These are phyloP conservation scores for Myotis vivesi DNA, from an alignment of 2,797 vertebrate genomes.

Conservation along the genomic window DNA sequence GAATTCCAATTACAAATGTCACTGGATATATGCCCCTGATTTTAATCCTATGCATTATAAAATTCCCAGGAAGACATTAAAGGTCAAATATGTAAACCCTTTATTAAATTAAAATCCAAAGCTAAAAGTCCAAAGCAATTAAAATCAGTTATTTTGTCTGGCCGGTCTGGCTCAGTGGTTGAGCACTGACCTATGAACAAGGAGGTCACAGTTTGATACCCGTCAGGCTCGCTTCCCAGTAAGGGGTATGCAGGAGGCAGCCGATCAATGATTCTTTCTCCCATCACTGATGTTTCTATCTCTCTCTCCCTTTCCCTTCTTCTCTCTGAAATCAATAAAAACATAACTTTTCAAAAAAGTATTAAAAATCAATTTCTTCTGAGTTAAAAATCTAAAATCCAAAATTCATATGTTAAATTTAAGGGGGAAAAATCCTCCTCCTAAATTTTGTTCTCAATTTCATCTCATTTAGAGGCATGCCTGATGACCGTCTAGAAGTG, in stretches of 20 bases:
- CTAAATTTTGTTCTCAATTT: background rate
- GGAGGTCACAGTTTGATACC: too few species aligned
- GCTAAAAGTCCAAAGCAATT: background rate
- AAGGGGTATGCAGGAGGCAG: too few species aligned
- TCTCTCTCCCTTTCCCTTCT: too few species aligned
- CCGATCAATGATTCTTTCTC: too few species aligned
- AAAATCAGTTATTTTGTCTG: background rate
- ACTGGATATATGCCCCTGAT: background rate
- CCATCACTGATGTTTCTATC: too few species aligned
- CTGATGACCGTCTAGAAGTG: background rate
- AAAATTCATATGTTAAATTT: background rate
- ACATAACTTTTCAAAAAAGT: too few species aligned
- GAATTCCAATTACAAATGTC: background rate
- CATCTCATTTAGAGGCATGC: background rate
- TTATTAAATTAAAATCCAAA: constrained; percentile 4
- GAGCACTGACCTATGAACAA: too few species aligned
- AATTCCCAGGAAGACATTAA: background rate
- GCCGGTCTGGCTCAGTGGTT: too few species aligned
- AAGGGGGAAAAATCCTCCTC: background rate
- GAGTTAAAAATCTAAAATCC: background rate
- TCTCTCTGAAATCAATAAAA: too few species aligned
- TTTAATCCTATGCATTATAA: background rate
- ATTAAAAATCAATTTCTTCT: background rate
- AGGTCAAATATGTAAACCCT: background rate
- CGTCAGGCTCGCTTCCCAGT: too few species aligned